These are phyloP conservation scores for Phyllopteryx taeniolatus DNA, from an alignment of 2,113 vertebrate species.

Conservation along the genomic window DNA sequence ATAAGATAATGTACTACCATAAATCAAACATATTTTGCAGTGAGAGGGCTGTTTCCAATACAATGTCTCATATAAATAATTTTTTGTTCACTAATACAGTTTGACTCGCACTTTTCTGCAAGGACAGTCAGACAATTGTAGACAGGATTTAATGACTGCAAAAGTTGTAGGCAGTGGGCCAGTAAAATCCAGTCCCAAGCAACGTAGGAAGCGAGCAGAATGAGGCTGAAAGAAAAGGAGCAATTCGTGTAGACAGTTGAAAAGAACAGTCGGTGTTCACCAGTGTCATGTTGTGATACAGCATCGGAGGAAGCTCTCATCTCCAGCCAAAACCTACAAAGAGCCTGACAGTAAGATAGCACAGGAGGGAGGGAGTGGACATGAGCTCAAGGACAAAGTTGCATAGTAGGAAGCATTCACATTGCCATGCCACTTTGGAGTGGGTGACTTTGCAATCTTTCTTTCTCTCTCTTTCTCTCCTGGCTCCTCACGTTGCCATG, in stretches of 20 bases:
- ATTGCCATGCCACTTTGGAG: slow-evolving; percentile 20
- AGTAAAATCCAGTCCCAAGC: background rate
- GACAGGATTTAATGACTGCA: slow-evolving; percentile 35
- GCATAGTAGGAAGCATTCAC: slow-evolving; percentile 21
- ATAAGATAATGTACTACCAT: too few relatives aligned
- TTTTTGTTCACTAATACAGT: background rate
- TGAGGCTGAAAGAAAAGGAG: slow-evolving; percentile 17
- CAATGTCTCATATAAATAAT: background rate
- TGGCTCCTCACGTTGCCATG: slow-evolving; percentile 27
- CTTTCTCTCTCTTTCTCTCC: slow-evolving; percentile 25
- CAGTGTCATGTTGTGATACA: slow-evolving; percentile 56
- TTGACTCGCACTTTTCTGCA: slow-evolving; percentile 7
- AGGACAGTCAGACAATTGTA: slow-evolving; percentile 29
- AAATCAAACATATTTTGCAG: too few relatives aligned
- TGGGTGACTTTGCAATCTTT: slow-evolving; percentile 43
- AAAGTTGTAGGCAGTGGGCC: slow-evolving; percentile 26
- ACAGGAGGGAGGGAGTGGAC: slow-evolving; percentile 17
- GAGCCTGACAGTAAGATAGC: slow-evolving; percentile 19
- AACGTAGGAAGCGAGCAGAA: slow-evolving; percentile 12
- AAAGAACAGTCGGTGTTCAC: slow-evolving; percentile 43
- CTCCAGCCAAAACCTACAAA: slow-evolving; percentile 33
- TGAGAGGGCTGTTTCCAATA: too few relatives aligned
- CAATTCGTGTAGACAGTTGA: slow-evolving; percentile 51
- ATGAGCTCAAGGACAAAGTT: slow-evolving; percentile 31
- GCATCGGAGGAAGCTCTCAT: slow-evolving; percentile 44